phyloP scores from a whole-genome alignment of 2,888 invertebrate genomes.

The Hololepta plana region DNA sequence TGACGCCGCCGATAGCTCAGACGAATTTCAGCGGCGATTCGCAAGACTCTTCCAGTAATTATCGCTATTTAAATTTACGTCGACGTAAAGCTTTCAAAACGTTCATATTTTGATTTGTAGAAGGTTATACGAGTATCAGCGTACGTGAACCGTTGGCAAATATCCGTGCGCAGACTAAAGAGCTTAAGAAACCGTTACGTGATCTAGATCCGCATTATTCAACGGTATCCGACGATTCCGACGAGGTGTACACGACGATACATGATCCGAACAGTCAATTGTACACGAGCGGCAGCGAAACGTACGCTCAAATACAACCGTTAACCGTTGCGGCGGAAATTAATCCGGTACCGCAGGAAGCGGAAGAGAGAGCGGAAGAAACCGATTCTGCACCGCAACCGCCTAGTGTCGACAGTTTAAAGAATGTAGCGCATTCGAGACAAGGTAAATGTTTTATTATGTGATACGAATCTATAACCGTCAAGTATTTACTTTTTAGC shows the following conservation, averaged over 20 bases:
- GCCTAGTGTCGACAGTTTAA: conserved; percentile 41
- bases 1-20: conserved; percentile 56
- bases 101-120: conserved; percentile 28
- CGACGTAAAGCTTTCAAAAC: conserved; percentile 1
- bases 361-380: conserved; percentile 7
- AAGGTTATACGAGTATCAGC: conserved; percentile 84
- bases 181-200: conserved; percentile 23
- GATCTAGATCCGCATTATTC: conserved; percentile 57
- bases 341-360: conserved; percentile 16
- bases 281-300: conserved; percentile 65
- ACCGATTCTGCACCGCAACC: conserved; percentile 30
- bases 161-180: conserved; percentile 47
- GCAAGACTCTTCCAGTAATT: conserved; percentile 71
- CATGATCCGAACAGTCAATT: conserved; percentile 53
- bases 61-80: not conserved
- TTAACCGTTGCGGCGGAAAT: conserved; percentile 23
- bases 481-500: conserved; percentile 23
- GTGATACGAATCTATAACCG: no score
- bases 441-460: no score
- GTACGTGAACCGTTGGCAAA: conserved; percentile 75
- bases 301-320: conserved; percentile 69
- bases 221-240: conserved; percentile 83
- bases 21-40: conserved; percentile 76
- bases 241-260: conserved; percentile 83
- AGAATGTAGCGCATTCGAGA: conserved; percentile 37